Base-by-base conservation (phyloP, 2,113 vertebrate species). In the Phyllopteryx taeniolatus region DNA sequence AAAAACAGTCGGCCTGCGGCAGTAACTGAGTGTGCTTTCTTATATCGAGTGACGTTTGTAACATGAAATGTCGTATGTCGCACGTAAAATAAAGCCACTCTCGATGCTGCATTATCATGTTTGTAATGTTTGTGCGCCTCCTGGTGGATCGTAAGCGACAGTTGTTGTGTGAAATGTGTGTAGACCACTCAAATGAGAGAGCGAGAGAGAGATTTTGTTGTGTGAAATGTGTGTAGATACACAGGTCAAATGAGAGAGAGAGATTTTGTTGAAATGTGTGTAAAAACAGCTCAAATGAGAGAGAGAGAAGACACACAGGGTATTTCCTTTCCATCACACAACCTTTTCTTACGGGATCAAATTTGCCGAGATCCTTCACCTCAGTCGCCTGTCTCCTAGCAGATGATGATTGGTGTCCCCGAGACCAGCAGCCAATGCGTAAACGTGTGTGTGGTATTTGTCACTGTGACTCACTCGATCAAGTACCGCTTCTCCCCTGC, bases 41-140 rank as follows among this genome's bases (percentile, higher is more conserved):
- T 6, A 39, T 5, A 39, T 39, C 35, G 35, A 6, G 35, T 39
- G 35, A 39, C 35, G 35, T 39, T 39, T 39, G 35, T 2, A 39
- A 39, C 35, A 39, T 39, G 6, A 39, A 39, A 39, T 39, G 35
- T 39, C 6, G 35, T 13, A 33, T 35, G 59, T 35, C 31, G 59
- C 59, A 15, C 31, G 14, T 5, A 35, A 61, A 61, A 61, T 17
- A 8, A 66, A 47, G 43, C 4, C 14, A 8, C 13, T 8, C 14
- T 66, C 66, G 4, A 8, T 54, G 3, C 44, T 35, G 19, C 3
- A 2, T 20, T 27, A 13, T 57, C 20, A 0, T 27, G 17, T 79
- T 76, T 53, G 8, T 83, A 22, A 79, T 83, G 64, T 70, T 49
- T 60, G 73, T 70, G 80, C 83, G 85, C 84, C 88, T 64, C 63